Percentiles rank a stretch among this genome's conserved stretches.
These are phyloP conservation scores for Maniola jurtina DNA, from an alignment of 1,140 invertebrate species.

Conservation along the genomic window DNA sequence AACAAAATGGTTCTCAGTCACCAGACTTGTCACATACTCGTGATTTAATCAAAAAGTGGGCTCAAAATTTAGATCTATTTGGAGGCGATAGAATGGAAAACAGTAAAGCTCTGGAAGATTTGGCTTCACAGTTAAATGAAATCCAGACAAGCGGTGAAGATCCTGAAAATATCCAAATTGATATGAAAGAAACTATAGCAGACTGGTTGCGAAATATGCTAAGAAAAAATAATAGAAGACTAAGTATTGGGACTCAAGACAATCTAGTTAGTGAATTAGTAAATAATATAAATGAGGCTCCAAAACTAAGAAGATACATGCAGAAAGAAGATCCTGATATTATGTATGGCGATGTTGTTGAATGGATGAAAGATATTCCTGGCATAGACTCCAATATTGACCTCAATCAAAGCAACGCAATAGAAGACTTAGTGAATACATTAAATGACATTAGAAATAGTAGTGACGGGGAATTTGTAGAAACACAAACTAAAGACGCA, in stretches of 20 bases:
- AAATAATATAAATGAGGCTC: conserved; percentile 11
- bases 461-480: not conserved
- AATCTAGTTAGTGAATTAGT: conserved; percentile 36
- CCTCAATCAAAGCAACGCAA: conserved; percentile 1
- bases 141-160: conserved; percentile 21
- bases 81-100: conserved; percentile 19
- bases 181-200: conserved; percentile 29
- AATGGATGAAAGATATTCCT: conserved; percentile 3
- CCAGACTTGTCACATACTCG: not conserved
- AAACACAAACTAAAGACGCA: conserved; percentile 8
- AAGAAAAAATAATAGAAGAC: conserved; percentile 15
- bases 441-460: conserved; percentile 5
- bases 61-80: not conserved
- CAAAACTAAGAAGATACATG: not conserved
- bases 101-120: conserved; percentile 21
- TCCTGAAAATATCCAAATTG: conserved; percentile 18
- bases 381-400: not conserved
- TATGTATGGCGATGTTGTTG: not conserved
- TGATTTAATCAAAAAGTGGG: not conserved
- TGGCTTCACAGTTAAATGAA: conserved; percentile 32
- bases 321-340: not conserved
- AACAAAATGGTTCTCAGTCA: not conserved
- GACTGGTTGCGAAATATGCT: conserved; percentile 36
- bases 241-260: conserved; percentile 27
- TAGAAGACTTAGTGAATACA: conserved; percentile 10